phyloP scores from a whole-genome alignment of 1,140 invertebrate genomes.

The Drosophila rhopaloa region DNA sequence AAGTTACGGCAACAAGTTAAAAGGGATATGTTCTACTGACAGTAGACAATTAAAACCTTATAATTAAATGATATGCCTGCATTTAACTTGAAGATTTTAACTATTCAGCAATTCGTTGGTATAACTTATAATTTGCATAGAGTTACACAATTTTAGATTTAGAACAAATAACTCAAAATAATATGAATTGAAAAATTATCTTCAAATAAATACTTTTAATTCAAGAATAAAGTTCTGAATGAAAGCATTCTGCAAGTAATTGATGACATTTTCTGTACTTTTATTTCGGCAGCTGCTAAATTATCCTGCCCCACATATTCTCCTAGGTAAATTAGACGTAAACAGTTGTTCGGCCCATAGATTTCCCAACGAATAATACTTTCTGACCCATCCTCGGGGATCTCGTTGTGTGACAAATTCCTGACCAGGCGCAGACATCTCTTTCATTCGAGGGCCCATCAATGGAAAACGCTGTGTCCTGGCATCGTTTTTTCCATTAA shows the following conservation, averaged over 20 bases:
- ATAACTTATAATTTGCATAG: no score
- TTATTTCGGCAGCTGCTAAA: slow-evolving; percentile 6
- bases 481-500: slow-evolving; percentile 74
- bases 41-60: no score
- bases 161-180: no score
- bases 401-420: slow-evolving; percentile 36
- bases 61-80: no score
- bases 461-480: slow-evolving; percentile 39
- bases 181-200: neutral
- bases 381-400: slow-evolving; percentile 19
- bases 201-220: no score
- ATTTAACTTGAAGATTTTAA: no score
- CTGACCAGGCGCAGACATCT: slow-evolving; percentile 45
- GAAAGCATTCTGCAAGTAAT: neutral
- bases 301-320: slow-evolving; percentile 10
- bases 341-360: slow-evolving; percentile 27
- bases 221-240: neutral
- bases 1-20: no score
- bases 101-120: no score
- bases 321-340: slow-evolving; percentile 45
- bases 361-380: slow-evolving; percentile 28
- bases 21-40: no score
- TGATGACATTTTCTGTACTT: slow-evolving; percentile 1
- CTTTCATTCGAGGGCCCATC: slow-evolving; percentile 44
- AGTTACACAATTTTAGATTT: no score